Evolutionary conservation across 2,888 invertebrate genomes (phyloP).

Genomic region (Nephrotoma guestfalica): DNA sequence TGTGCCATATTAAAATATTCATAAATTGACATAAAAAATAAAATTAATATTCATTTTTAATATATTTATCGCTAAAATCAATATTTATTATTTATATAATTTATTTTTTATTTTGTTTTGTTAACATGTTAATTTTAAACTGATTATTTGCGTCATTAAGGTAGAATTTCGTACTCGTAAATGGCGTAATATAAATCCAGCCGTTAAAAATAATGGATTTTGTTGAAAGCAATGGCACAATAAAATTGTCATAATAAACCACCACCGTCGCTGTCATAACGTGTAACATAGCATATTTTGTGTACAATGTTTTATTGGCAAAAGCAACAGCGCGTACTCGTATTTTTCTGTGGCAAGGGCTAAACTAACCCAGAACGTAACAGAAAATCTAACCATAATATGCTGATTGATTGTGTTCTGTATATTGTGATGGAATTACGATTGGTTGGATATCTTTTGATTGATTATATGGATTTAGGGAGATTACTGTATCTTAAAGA

Average conservation of each 20-base stretch:
- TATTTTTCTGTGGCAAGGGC: neutral
- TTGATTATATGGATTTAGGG: neutral
- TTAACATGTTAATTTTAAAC: neutral
- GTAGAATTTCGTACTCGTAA: neutral
- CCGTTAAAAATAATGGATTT: neutral
- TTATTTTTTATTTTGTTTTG: neutral
- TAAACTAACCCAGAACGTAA: neutral
- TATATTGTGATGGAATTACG: neutral
- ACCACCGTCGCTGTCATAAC: neutral
- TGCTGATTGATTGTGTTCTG: neutral
- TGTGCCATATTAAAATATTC: neutral
- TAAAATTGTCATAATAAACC: neutral
- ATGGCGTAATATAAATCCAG: neutral
- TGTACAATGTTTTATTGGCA: neutral
- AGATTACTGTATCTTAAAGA: neutral
- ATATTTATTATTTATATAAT: neutral
- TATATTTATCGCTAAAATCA: neutral
- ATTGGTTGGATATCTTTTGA: neutral
- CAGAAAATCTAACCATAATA: neutral
- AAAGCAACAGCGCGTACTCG: neutral
- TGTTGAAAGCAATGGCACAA: neutral
- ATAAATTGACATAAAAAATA: neutral
- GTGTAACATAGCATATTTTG: neutral
- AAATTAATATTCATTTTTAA: neutral
- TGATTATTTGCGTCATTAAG: neutral